phyloP scores from a whole-genome alignment of 2,888 invertebrate species.

The Diaphora mendica region DNA sequence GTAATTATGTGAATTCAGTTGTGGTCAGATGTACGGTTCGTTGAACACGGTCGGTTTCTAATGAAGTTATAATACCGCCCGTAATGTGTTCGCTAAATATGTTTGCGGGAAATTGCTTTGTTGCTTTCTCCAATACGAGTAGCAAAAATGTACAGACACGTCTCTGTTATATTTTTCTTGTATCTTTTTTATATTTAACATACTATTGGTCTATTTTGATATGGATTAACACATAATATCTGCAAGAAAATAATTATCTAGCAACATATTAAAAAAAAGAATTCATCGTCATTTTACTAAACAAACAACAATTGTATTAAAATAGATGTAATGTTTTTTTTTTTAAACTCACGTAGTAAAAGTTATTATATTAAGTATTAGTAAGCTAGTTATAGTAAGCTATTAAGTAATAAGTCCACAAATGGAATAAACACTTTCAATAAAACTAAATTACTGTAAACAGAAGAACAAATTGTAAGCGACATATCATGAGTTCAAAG shows the following conservation, averaged over 20 bases:
- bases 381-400: too few relatives aligned
- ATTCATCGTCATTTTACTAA: not conserved
- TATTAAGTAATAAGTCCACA: constrained; percentile 1
- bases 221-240: not conserved
- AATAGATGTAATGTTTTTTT: not conserved
- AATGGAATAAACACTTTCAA: constrained; percentile 22
- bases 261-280: not conserved
- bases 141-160: not conserved
- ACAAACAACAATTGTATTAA: not conserved
- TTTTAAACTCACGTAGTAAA: not conserved
- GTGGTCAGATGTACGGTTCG: constrained; percentile 53
- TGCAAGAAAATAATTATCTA: not conserved
- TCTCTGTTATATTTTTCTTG: not conserved
- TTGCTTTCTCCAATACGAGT: constrained; percentile 36
- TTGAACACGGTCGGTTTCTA: constrained; percentile 54
- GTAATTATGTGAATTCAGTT: constrained; percentile 58
- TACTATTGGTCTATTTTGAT: not conserved
- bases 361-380: not conserved
- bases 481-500: constrained; percentile 77
- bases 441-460: constrained; percentile 55
- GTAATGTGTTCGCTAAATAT: constrained; percentile 52
- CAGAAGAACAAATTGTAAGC: constrained; percentile 64
- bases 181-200: not conserved
- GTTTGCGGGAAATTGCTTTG: constrained; percentile 48
- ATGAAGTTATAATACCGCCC: constrained; percentile 57